These are phyloP conservation scores for Manduca sexta DNA, from an alignment of 1,140 invertebrate species.

Conservation along the genomic window DNA sequence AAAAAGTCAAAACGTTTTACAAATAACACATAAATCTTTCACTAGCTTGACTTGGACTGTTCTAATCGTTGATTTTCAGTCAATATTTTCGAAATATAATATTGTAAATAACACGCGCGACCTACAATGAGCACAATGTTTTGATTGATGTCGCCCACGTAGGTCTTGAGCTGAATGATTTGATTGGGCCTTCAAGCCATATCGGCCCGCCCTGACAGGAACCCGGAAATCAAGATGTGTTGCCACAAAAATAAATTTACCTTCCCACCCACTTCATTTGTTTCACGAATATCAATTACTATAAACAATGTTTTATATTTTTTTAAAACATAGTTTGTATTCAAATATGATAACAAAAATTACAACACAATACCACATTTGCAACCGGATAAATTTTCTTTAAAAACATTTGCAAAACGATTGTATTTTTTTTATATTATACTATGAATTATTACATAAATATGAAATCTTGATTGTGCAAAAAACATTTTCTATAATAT, in stretches of 20 bases:
- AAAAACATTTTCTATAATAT: no score
- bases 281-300: no score
- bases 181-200: conserved; percentile 23
- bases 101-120: conserved; percentile 40
- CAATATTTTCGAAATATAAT: conserved; percentile 26
- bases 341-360: no score
- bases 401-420: no score
- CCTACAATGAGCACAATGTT: conserved; percentile 37
- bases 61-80: conserved; percentile 28
- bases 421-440: no score
- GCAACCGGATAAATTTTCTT: no score
- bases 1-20: conserved; percentile 20
- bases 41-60: conserved; percentile 12
- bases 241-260: conserved; percentile 21
- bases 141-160: conserved; percentile 47
- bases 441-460: no score
- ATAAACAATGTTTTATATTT: no score
- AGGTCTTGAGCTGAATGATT: conserved; percentile 33
- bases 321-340: no score
- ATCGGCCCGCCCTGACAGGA: conserved; percentile 24
- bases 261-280: no score
- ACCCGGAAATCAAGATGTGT: conserved; percentile 17
- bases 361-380: no score
- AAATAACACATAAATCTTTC: conserved; percentile 28
- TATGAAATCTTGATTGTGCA: no score